These are phyloP conservation scores for Dione vanillae DNA, from an alignment of 2,888 invertebrate genomes.

Conservation along the genomic window DNA sequence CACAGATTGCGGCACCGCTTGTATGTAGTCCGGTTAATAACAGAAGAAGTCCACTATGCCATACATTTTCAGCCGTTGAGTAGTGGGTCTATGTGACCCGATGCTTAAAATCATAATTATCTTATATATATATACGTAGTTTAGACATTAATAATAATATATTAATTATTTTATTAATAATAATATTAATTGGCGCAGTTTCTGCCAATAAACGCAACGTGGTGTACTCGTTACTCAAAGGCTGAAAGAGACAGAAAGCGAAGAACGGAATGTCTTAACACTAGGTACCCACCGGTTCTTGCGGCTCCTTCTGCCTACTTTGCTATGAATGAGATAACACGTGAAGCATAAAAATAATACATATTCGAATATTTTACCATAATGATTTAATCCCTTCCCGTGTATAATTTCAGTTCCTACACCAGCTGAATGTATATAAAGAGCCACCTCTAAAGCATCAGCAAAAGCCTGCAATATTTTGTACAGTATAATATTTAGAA, in stretches of 20 bases:
- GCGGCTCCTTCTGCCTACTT: no score
- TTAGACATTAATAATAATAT: background rate
- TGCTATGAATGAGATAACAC: no score
- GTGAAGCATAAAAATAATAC: no score
- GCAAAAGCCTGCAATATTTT: conserved; percentile 57
- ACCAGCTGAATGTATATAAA: conserved; percentile 72
- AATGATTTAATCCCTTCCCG: conserved; percentile 75
- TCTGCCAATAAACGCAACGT: no score
- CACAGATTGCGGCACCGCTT: conserved; percentile 64
- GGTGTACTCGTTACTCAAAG: no score
- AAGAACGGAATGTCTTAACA: no score
- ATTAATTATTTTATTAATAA: no score
- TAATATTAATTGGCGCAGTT: no score
- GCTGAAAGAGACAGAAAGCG: no score
- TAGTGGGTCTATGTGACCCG: conserved; percentile 71
- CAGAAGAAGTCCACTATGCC: conserved; percentile 66
- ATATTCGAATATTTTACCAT: conserved; percentile 57
- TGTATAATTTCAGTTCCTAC: conserved; percentile 72
- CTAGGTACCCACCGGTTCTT: no score
- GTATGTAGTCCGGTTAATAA: conserved; percentile 60
- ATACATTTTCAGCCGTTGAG: conserved; percentile 70
- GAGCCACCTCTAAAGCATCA: conserved; percentile 68
- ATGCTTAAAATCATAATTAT: conserved; percentile 55
- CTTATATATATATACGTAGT: background rate
- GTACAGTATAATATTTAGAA: background rate